These are phyloP conservation scores for Chinchilla lanigera DNA, from an alignment of 2,113 vertebrate genomes.

Conservation along the genomic window DNA sequence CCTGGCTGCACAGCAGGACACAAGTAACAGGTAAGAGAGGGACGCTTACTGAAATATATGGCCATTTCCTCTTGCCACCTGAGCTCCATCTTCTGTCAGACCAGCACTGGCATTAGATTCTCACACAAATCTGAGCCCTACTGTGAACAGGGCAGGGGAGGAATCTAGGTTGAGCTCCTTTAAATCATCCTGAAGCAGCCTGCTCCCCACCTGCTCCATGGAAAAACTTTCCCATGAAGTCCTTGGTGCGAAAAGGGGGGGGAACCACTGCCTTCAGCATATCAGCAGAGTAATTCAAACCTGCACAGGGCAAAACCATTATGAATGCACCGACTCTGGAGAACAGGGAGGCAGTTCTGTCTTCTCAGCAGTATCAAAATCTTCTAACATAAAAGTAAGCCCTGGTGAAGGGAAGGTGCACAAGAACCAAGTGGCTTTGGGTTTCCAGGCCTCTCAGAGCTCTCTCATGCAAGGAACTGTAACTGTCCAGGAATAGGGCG, in stretches of 20 bases:
- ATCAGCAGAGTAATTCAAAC: conserved; percentile 85
- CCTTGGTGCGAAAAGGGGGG: background rate
- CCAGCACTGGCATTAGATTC: background rate
- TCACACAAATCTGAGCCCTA: background rate
- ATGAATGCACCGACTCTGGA: conserved; percentile 88
- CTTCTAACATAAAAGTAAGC: conserved; percentile 36
- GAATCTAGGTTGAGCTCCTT: background rate
- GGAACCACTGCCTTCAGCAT: background rate
- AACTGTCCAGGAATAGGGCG: background rate
- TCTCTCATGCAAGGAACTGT: background rate
- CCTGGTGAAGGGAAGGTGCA: conserved; percentile 58
- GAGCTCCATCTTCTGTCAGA: background rate
- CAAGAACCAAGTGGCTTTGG: conserved; percentile 35
- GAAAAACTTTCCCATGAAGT: background rate
- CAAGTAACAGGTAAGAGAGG: background rate
- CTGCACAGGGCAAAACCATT: conserved; percentile 86
- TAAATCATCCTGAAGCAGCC: background rate
- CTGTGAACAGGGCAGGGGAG: background rate
- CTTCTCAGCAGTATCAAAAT: conserved; percentile 69
- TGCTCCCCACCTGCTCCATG: background rate
- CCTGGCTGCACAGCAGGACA: background rate
- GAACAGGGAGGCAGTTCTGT: conserved; percentile 65
- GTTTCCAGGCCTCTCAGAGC: background rate
- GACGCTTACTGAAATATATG: background rate
- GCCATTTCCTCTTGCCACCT: background rate